Evolutionary conservation across 2,113 vertebrate genomes (phyloP).

Genomic region (Mobula hypostoma): DNA sequence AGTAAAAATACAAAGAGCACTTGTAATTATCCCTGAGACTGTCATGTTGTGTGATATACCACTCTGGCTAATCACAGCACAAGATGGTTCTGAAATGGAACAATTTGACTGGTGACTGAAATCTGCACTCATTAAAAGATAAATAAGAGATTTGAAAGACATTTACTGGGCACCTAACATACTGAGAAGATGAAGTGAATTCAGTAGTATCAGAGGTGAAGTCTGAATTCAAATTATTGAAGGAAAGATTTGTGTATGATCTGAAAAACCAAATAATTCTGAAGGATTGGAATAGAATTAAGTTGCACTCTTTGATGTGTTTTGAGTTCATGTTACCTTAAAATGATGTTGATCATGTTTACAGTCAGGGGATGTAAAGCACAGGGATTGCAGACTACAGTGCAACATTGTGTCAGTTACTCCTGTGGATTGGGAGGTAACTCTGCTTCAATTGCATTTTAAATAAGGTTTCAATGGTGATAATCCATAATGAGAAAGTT

Average conservation of each 20-base stretch:
- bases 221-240: neutral
- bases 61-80: neutral
- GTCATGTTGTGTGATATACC: slow-evolving; percentile 14
- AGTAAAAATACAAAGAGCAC: neutral
- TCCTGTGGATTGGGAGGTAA: too few relatives aligned
- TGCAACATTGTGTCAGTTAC: neutral
- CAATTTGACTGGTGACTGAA: neutral
- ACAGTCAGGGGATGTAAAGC: neutral
- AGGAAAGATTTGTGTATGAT: neutral
- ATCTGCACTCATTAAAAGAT: neutral
- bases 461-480: neutral
- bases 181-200: neutral
- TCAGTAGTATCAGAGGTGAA: neutral
- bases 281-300: neutral
- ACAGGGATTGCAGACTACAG: neutral
- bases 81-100: slow-evolving; percentile 8
- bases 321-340: neutral
- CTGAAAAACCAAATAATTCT: neutral
- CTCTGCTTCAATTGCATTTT: neutral
- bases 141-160: neutral
- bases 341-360: neutral
- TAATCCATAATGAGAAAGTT: neutral
- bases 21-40: neutral
- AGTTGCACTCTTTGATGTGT: neutral
- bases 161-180: neutral